phyloP scores from a whole-genome alignment of 2,888 invertebrate genomes.

The Drosophila lutescens region DNA sequence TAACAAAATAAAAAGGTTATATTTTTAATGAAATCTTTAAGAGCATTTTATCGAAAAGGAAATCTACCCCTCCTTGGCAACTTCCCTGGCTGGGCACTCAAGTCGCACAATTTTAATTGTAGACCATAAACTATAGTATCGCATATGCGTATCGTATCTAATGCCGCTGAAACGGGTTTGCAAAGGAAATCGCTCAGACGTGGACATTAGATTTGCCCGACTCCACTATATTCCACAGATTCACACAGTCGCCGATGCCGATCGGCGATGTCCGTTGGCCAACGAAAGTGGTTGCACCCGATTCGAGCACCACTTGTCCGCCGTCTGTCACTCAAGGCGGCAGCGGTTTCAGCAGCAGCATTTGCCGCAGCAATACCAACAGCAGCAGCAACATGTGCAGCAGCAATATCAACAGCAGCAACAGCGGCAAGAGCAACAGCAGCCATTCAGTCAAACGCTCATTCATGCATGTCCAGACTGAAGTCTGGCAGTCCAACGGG shows the following conservation, averaged over 20 bases:
- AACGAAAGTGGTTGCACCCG: constrained; percentile 74
- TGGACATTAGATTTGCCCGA: constrained; percentile 73
- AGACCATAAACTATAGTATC: constrained; percentile 68
- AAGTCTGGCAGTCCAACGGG: constrained; percentile 45
- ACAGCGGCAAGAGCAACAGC: constrained; percentile 2
- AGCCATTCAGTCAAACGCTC: constrained; percentile 65
- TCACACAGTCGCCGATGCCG: constrained; percentile 61
- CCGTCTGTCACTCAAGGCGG: constrained; percentile 65
- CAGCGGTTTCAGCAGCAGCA: constrained; percentile 9
- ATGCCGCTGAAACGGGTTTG: constrained; percentile 71
- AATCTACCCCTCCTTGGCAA: constrained; percentile 14
- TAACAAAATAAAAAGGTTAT: background rate
- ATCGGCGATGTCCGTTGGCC: constrained; percentile 46
- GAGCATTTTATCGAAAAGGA: background rate
- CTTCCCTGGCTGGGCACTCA: constrained; percentile 19
- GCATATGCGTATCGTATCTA: constrained; percentile 73
- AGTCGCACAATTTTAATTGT: constrained; percentile 71
- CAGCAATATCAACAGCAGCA: constrained; percentile 15
- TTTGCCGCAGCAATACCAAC: constrained; percentile 1
- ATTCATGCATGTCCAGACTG: constrained; percentile 69
- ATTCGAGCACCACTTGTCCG: constrained; percentile 62
- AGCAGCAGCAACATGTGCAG: background rate
- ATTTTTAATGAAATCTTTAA: background rate
- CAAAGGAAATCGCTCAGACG: constrained; percentile 73
- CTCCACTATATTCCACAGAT: constrained; percentile 44